phyloP scores from a whole-genome alignment of 1,140 invertebrate genomes.

The Megalonaias nervosa region DNA sequence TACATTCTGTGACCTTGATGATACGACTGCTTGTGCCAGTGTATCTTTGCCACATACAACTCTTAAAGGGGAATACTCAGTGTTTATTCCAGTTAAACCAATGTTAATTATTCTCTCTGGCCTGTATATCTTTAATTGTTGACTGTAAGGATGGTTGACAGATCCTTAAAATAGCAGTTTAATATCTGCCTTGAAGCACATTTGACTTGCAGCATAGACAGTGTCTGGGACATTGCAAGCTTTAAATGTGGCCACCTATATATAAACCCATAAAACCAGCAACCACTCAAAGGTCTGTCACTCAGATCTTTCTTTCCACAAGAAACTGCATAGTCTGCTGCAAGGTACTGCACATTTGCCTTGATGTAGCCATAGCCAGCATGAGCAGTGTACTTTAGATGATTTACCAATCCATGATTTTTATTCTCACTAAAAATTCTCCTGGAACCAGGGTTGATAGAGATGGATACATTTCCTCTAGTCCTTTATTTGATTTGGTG shows the following conservation, averaged over 20 bases:
- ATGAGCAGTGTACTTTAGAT: constrained; percentile 22
- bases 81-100: constrained; percentile 69
- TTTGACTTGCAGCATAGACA: background rate
- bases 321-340: background rate
- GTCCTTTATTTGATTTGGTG: too few relatives aligned
- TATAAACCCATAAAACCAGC: constrained; percentile 19
- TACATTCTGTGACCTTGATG: constrained; percentile 1
- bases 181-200: constrained; percentile 8
- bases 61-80: constrained; percentile 18
- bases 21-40: constrained; percentile 13
- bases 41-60: background rate
- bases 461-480: background rate
- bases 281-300: constrained; percentile 15
- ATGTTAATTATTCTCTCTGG: constrained; percentile 68
- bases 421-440: constrained; percentile 1
- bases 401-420: constrained; percentile 13
- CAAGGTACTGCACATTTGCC: background rate
- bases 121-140: constrained; percentile 42
- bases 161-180: constrained; percentile 6
- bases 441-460: constrained; percentile 9
- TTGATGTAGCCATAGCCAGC: constrained; percentile 20
- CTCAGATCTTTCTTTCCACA: constrained; percentile 1
- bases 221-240: constrained; percentile 3
- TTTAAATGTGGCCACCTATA: constrained; percentile 15
- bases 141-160: constrained; percentile 15